Conservation (phyloP, 53 echinoderm and acorn worm species). For the Holothuria leucospilota region DNA sequence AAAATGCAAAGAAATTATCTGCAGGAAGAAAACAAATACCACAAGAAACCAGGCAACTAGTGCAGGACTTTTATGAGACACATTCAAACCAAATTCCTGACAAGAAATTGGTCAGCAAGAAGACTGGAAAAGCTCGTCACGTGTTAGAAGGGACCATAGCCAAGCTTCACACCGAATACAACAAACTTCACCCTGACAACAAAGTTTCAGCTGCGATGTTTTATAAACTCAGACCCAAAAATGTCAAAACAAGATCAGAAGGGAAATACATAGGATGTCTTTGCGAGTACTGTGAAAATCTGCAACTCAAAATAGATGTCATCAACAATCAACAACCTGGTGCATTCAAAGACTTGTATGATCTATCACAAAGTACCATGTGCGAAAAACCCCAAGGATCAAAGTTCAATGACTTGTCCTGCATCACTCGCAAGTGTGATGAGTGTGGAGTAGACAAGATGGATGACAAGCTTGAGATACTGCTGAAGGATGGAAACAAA, state of each 20-base stretch:
- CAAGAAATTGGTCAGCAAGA: slow-evolving; percentile 74
- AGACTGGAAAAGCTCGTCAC: slow-evolving; percentile 36
- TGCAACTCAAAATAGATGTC: slow-evolving; percentile 52
- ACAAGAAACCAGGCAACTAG: slow-evolving; percentile 5
- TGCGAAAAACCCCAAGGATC: slow-evolving; percentile 39
- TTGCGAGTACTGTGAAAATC: slow-evolving; percentile 74
- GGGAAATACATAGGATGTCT: slow-evolving; percentile 68
- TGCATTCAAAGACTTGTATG: slow-evolving; percentile 48
- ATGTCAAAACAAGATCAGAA: slow-evolving; percentile 51
- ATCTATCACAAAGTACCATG: slow-evolving; percentile 37
- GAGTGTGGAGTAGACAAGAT: slow-evolving; percentile 58
- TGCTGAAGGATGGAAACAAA: slow-evolving; percentile 8
- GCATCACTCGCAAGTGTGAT: slow-evolving; percentile 49
- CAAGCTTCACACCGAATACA: slow-evolving; percentile 43
- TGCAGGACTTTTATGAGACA: slow-evolving; percentile 55
- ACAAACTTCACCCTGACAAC: slow-evolving; percentile 43
- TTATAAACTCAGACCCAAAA: slow-evolving; percentile 51
- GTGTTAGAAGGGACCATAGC: slow-evolving; percentile 47
- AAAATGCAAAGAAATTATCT: slow-evolving; percentile 22
- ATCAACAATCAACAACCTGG: slow-evolving; percentile 51
- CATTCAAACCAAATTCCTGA: slow-evolving; percentile 64
- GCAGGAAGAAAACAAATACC: slow-evolving; percentile 41
- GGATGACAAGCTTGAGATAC: not conserved
- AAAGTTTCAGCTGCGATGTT: slow-evolving; percentile 46
- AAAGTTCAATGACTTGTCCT: slow-evolving; percentile 48